phyloP scores from a whole-genome alignment of 2,797 vertebrate species.

The Brotula barbata region DNA sequence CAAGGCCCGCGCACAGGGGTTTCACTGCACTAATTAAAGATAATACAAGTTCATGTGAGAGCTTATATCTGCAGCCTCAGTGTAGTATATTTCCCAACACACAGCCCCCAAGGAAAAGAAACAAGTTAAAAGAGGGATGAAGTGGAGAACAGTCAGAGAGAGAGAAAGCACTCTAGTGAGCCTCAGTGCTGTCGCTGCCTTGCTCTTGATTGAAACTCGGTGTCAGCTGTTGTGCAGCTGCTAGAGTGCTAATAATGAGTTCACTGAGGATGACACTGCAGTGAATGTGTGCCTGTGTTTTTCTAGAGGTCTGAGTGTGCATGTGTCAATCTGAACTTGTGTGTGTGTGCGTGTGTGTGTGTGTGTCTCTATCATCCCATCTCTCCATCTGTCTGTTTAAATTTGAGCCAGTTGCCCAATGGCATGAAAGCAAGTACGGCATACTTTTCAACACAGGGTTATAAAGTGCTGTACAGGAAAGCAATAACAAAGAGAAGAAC shows the following conservation, averaged over 20 bases:
- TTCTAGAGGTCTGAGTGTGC: background rate
- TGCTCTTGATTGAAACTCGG: conserved; percentile 37
- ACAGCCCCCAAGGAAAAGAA: background rate
- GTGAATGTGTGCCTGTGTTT: background rate
- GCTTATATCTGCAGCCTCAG: accelerated
- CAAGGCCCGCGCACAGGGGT: too few species aligned
- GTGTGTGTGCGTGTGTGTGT: background rate
- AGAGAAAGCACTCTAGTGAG: conserved; percentile 14
- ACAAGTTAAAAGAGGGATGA: background rate
- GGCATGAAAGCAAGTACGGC: too few species aligned
- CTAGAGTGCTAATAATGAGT: conserved; percentile 35
- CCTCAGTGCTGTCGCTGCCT: conserved; percentile 13
- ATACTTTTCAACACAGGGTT: too few species aligned
- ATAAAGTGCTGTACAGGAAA: too few species aligned
- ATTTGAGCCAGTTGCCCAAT: too few species aligned
- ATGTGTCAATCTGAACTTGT: background rate
- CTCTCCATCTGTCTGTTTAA: background rate
- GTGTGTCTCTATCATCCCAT: background rate
- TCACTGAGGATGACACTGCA: conserved; percentile 21
- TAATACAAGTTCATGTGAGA: too few species aligned
- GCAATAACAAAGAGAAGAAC: too few species aligned
- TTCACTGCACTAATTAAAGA: too few species aligned
- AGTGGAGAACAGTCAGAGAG: background rate
- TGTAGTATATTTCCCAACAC: background rate
- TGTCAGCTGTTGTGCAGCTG: conserved; percentile 58